Base-by-base conservation (phyloP, 1,140 invertebrate species). In the Aricia agestis region DNA sequence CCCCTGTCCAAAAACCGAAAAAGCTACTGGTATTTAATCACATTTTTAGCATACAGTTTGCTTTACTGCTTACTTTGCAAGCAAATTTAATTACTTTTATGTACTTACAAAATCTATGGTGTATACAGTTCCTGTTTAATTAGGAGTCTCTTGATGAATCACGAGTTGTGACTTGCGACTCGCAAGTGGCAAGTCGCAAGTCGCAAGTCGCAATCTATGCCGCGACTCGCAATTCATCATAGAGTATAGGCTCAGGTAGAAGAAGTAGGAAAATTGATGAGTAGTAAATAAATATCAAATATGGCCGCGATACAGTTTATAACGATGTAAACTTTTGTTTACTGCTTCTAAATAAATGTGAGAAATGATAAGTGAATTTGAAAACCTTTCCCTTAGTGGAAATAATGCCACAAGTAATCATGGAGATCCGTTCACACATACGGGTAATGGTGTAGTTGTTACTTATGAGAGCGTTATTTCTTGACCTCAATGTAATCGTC, bases 281-380 rank as follows among this genome's bases (percentile, higher is more conserved):
- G 68, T 82, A 84, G 86, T 89, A 89, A 91, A 89, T 89, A 91
- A 91, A 89, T 89, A 91, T 91, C 86, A 91, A 91, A 89, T 87
- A 91, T 91, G 89, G 89, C 89, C 79, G 85, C 81, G 77, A 82
- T 76, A 79, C 83, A 85, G 75, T 82, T 82, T 52, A 77, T 82
- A 87, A 89, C 82, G 85, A 91, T 91, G 89, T 91, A 86, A 87
- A 88, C 83, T 86, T 84, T 90, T 89, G 85, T 87, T 89, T 85
- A 85, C 79, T 85, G 82, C 86, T 86, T 87, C 82, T 77, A 78
- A 82, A 76, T 78, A 81, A 81, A 80, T 84, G 75, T 83, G 80
- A 91, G 90, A 86, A 82, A 92, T 92, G 91, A 85, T 92, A 85
- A 92, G 88, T 91, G 91, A 92, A 84, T 92, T 92, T 84, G 90